Evolutionary conservation across 2,888 invertebrate genomes (phyloP), one percentile per base, ranked within the genome.

Genomic region (Cerceris ruficornis): DNA sequence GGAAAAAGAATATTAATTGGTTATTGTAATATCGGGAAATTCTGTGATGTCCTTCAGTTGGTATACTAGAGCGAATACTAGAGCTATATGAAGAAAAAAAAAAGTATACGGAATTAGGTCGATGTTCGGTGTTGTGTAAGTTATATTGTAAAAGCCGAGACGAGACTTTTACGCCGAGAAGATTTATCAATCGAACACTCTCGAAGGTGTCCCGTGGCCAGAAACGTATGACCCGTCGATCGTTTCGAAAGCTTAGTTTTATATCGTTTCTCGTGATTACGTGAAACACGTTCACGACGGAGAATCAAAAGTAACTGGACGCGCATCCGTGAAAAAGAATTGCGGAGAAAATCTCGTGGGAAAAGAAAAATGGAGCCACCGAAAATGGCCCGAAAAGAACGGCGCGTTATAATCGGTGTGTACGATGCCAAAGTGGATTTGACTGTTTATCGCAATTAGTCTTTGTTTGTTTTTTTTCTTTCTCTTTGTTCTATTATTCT

Each of bases 1-100:
- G 28, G 68, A 73, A 82, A 77, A 71, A 68, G 11, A 60, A 68
- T 61, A 65, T 73, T 86, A 87, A 91, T 92, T 90, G 89, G 88
- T 88, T 90, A 89, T 88, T 87, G 76, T 85, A 85, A 88, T 90
- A 89, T 88, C 88, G 88, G 89, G 86, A 91, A 92, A 90, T 92
- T 92, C 92, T 92, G 92, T 92, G 92, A 92, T 92, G 92, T 91
- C 88, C 88, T 92, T 92, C 89, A 89, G 88, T 92, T 91, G 88
- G 86, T 88, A 88, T 89, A 89, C 87, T 89, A 88, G 80, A 85
- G 75, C 83, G 83, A 78, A 77, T 81, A 84, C 82, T 86, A 87
- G 81, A 85, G 83, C 69, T 87, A 88, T 88, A 86, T 88, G 88
- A 86, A 79, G 72, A 82, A 83, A 86, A 88, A 83, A 83, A 85